Percentiles rank a stretch among this genome's conserved stretches.
Evolutionary conservation across 2,888 invertebrate genomes (phyloP).

Genomic region (Cerastis rubricosa): DNA sequence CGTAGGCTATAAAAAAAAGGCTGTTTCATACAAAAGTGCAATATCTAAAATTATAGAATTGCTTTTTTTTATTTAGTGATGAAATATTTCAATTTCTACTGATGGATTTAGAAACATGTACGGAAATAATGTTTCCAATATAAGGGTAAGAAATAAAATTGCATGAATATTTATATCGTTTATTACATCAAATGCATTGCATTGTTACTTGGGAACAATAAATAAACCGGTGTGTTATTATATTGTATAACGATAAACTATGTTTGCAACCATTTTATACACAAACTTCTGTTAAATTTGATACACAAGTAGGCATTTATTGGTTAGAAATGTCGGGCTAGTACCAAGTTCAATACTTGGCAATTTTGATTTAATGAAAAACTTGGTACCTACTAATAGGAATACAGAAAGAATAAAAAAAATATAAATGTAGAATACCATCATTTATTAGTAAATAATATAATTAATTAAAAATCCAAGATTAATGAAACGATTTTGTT

Average conservation of each 20-base stretch:
- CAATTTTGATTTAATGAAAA: not conserved
- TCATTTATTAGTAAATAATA: not conserved
- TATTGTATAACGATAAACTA: constrained; percentile 77
- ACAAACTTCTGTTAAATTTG: constrained; percentile 47
- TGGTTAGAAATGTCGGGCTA: not conserved
- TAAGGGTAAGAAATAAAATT: constrained; percentile 41
- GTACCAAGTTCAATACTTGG: too few species aligned
- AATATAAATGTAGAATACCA: not conserved
- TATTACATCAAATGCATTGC: constrained; percentile 90
- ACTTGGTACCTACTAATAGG: accelerated
- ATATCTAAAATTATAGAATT: too few species aligned
- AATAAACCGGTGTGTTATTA: constrained; percentile 84
- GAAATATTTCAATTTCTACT: too few species aligned
- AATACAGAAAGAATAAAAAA: not conserved
- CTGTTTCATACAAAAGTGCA: too few species aligned
- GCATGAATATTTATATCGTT: constrained; percentile 78
- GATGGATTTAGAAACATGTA: too few species aligned
- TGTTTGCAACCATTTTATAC: constrained; percentile 65
- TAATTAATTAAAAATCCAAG: not conserved
- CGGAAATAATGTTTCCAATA: not conserved
- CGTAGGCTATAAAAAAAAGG: too few species aligned
- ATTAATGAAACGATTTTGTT: not conserved
- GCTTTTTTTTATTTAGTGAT: too few species aligned
- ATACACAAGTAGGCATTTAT: constrained; percentile 23
- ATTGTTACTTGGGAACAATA: constrained; percentile 87